Evolutionary conservation across 2,888 invertebrate species (phyloP).

Genomic region (Tethea ocularis): DNA sequence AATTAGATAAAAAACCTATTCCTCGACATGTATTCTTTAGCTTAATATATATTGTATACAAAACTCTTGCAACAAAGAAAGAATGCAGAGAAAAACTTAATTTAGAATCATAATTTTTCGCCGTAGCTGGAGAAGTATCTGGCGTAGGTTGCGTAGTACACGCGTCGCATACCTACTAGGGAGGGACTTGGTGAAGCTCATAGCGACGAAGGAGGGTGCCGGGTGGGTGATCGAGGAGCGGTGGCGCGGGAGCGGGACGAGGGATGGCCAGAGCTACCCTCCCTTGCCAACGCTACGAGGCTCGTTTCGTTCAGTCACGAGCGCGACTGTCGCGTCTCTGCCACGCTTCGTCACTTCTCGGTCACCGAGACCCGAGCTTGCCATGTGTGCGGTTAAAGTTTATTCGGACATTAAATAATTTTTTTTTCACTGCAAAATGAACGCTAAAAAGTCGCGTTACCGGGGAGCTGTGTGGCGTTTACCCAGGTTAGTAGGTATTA

Average conservation of each 20-base stretch:
- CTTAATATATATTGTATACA: no score
- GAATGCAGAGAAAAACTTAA: no score
- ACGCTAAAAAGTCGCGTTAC: conserved; percentile 33
- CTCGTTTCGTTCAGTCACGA: conserved; percentile 47
- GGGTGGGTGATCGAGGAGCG: conserved; percentile 9
- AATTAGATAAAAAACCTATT: no score
- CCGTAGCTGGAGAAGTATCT: conserved; percentile 33
- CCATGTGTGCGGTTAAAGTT: conserved; percentile 67
- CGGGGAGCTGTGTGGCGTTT: conserved; percentile 27
- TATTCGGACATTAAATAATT: conserved; percentile 48
- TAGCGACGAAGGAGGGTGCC: neutral
- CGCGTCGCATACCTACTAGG: neutral
- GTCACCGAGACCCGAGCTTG: conserved; percentile 41
- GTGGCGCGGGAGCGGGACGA: conserved; percentile 11
- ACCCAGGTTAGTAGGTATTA: conserved; percentile 45
- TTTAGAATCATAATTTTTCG: no score
- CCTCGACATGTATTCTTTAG: no score
- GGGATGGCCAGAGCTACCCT: conserved; percentile 40
- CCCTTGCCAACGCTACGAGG: conserved; percentile 20
- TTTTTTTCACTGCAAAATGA: conserved; percentile 49
- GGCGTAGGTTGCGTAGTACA: conserved; percentile 15
- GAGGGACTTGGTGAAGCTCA: neutral
- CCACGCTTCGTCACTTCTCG: conserved; percentile 18
- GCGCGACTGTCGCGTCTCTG: conserved; percentile 35
- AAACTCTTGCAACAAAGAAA: no score